phyloP scores from a whole-genome alignment of 2,797 vertebrate species.

The Sebastes paucispinis region DNA sequence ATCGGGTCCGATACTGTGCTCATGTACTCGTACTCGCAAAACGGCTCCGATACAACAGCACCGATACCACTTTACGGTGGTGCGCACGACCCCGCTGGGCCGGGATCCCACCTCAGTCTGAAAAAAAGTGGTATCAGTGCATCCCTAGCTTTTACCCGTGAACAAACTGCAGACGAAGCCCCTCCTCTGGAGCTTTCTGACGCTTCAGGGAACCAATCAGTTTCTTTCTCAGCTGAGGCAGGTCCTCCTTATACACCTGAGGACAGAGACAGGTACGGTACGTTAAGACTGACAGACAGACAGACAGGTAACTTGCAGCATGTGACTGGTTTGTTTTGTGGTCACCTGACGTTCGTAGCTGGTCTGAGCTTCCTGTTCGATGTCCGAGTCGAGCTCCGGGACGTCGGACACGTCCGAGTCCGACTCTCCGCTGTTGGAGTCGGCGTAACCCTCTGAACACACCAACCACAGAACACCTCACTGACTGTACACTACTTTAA shows the following conservation, averaged over 20 bases:
- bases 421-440: slow-evolving; percentile 93
- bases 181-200: slow-evolving; percentile 91
- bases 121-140: no score
- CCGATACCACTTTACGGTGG: no score
- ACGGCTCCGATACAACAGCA: no score
- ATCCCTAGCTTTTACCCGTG: slow-evolving; percentile 83
- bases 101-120: no score
- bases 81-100: no score
- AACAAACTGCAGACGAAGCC: slow-evolving; percentile 93
- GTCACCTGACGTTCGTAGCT: slow-evolving; percentile 94
- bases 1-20: no score
- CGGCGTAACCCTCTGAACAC: slow-evolving; percentile 86
- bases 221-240: slow-evolving; percentile 94
- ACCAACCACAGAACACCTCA: background rate
- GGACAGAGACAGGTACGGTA: background rate
- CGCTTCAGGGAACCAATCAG: slow-evolving; percentile 91
- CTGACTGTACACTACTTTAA: background rate
- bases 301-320: background rate
- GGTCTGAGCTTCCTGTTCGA: slow-evolving; percentile 96
- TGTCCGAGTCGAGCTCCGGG: slow-evolving; percentile 95
- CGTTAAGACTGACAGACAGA: background rate
- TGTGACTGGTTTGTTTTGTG: background rate
- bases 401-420: slow-evolving; percentile 85
- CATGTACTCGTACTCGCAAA: no score
- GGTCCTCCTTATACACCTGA: slow-evolving; percentile 99